These are phyloP conservation scores for Aphidoletes aphidimyza DNA, from an alignment of 2,888 invertebrate species.

Conservation along the genomic window DNA sequence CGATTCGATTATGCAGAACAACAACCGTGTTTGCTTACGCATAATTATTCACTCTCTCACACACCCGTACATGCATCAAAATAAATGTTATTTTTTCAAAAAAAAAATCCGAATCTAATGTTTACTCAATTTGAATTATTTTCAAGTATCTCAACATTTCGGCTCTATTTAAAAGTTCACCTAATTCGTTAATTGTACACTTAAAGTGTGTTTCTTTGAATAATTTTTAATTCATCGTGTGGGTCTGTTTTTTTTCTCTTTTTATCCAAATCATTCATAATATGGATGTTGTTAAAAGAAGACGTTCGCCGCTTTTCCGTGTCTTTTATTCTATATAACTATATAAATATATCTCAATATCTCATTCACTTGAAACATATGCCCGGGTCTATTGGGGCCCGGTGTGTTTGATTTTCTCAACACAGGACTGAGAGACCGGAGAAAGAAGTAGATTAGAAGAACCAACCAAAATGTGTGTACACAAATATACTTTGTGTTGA, in stretches of 20 bases:
- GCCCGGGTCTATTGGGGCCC: not conserved
- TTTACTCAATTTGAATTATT: not conserved
- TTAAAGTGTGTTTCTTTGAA: constrained; percentile 13
- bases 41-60: too few relatives aligned
- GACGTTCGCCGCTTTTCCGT: too few relatives aligned
- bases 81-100: too few relatives aligned
- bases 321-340: too few relatives aligned
- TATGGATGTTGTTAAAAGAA: too few relatives aligned
- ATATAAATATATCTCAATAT: too few relatives aligned
- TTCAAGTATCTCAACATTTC: constrained; percentile 13
- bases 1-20: too few relatives aligned
- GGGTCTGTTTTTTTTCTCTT: too few relatives aligned
- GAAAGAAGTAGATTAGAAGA: not conserved
- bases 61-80: too few relatives aligned
- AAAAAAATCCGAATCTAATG: not conserved
- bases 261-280: not conserved
- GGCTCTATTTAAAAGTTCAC: constrained; percentile 7
- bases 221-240: constrained; percentile 22
- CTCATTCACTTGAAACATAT: too few relatives aligned
- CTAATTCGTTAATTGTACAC: constrained; percentile 1
- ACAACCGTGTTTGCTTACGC: too few relatives aligned
- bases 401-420: constrained; percentile 13
- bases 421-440: not conserved
- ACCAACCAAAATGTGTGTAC: not conserved
- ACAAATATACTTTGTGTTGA: constrained; percentile 19